Conservation (phyloP, 2,888 invertebrate species). For the Epinotia nisella region DNA sequence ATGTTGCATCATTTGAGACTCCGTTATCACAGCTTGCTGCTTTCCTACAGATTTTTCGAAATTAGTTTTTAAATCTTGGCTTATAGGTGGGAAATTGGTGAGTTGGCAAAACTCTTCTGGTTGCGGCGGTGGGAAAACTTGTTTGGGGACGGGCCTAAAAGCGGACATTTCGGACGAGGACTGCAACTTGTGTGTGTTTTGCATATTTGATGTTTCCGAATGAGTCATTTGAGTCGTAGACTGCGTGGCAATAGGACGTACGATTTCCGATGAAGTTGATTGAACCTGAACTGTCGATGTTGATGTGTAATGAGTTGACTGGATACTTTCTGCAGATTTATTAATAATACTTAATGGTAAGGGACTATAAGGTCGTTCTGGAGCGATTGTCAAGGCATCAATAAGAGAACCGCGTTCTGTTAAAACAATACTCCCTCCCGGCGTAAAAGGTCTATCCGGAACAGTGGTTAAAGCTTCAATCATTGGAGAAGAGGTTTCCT, state of each 20-base stretch:
- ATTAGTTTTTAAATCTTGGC: slow-evolving; percentile 69
- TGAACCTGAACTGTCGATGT: slow-evolving; percentile 59
- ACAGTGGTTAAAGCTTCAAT: slow-evolving; percentile 88
- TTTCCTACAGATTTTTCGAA: slow-evolving; percentile 64
- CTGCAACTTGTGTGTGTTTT: slow-evolving; percentile 73
- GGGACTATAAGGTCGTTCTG: slow-evolving; percentile 86
- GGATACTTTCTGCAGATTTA: slow-evolving; percentile 52
- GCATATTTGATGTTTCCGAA: slow-evolving; percentile 68
- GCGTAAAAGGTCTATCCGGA: slow-evolving; percentile 86
- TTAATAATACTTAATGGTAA: slow-evolving; percentile 77
- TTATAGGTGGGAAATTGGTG: slow-evolving; percentile 70
- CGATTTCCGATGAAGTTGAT: slow-evolving; percentile 62
- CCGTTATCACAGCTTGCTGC: slow-evolving; percentile 63
- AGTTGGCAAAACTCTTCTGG: slow-evolving; percentile 69
- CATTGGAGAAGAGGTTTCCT: slow-evolving; percentile 85
- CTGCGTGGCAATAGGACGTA: slow-evolving; percentile 70
- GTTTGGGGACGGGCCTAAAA: slow-evolving; percentile 79
- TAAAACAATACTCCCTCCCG: slow-evolving; percentile 73
- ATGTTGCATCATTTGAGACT: slow-evolving; percentile 64
- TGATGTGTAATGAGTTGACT: slow-evolving; percentile 57
- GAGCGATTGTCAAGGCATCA: slow-evolving; percentile 87
- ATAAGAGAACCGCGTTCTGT: slow-evolving; percentile 81
- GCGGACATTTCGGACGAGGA: slow-evolving; percentile 75
- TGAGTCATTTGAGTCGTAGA: slow-evolving; percentile 61
- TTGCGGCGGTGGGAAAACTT: slow-evolving; percentile 71